Percentiles rank a stretch among this genome's conserved stretches.
These are phyloP conservation scores for Potorous gilbertii DNA, from an alignment of 2,797 vertebrate genomes.

Conservation along the genomic window DNA sequence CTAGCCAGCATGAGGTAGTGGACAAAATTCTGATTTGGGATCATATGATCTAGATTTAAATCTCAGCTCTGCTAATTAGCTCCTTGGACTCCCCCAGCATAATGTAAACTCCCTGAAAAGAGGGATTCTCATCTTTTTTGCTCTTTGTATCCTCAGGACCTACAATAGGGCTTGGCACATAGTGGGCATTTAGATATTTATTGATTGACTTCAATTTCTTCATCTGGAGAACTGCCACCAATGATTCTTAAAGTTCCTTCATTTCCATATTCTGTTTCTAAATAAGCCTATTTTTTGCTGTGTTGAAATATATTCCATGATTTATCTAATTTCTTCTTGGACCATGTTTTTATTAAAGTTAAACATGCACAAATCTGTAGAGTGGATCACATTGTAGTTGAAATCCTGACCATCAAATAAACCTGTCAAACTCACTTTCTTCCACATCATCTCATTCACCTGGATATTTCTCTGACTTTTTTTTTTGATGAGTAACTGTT, in stretches of 20 bases:
- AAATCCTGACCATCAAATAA: not conserved
- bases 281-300: not conserved
- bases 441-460: not conserved
- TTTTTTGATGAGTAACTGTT: not conserved
- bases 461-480: not conserved
- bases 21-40: not conserved
- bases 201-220: not conserved
- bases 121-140: not conserved
- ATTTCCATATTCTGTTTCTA: not conserved
- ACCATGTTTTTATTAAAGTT: conserved; percentile 34
- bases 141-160: not conserved
- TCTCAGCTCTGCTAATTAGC: not conserved
- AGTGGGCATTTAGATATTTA: not conserved
- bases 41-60: not conserved
- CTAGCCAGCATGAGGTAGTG: not conserved
- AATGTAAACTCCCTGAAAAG: not conserved
- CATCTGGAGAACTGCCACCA: not conserved
- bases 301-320: conserved; percentile 5
- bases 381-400: not conserved
- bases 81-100: not conserved
- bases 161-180: not conserved
- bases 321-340: not conserved
- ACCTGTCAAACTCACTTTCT: not conserved
- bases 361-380: not conserved
- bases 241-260: not conserved